Conservation (phyloP, 1,140 invertebrate species). For the Hydropsyche tenuis region DNA sequence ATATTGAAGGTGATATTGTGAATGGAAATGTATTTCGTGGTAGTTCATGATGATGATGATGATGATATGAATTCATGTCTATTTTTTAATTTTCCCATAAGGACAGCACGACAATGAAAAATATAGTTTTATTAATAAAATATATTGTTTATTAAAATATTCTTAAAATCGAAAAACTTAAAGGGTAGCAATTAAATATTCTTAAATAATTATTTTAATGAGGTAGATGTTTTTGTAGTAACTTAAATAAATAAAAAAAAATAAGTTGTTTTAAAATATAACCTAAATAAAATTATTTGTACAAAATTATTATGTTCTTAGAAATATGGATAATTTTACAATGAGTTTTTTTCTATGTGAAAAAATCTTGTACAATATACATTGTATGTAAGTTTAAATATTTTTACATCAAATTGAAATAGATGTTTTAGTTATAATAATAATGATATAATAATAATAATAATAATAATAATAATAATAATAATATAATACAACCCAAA, state of each 20-base stretch:
- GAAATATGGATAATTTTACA: no score
- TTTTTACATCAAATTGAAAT: not conserved
- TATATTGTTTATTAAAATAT: not conserved
- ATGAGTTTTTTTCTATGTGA: no score
- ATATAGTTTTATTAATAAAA: slow-evolving; percentile 4
- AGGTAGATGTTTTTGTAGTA: slow-evolving; percentile 19
- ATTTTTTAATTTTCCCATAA: no score
- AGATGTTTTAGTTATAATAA: not conserved
- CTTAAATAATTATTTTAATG: slow-evolving; percentile 15
- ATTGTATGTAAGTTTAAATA: not conserved
- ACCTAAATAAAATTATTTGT: slow-evolving; percentile 7
- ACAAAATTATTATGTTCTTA: not conserved
- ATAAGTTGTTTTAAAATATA: not conserved
- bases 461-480: no score
- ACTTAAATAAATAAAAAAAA: not conserved
- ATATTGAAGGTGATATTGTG: no score
- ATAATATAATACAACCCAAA: no score
- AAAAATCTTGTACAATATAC: not conserved
- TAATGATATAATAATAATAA: no score
- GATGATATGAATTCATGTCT: no score
- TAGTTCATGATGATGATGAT: no score
- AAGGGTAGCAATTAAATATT: not conserved
- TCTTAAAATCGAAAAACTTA: not conserved
- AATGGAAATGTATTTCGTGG: no score
- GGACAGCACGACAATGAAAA: not conserved